Evolutionary conservation across 2,113 vertebrate species (phyloP), one percentile per base, ranked within the genome.

Genomic region (Hypocryptadius cinnamomeus): DNA sequence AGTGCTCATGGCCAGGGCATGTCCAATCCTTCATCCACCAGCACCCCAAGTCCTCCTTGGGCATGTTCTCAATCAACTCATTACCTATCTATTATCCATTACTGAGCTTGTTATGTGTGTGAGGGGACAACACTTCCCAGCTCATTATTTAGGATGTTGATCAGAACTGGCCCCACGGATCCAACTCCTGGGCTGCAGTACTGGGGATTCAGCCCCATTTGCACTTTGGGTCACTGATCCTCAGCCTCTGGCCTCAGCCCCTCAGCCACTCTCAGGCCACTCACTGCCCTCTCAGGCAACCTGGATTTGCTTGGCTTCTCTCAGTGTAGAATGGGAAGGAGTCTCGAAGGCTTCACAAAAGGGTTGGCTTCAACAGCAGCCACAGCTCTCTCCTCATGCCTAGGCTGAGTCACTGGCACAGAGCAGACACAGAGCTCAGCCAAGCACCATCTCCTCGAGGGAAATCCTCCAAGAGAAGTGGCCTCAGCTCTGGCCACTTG

Each of bases 181-280:
- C 15, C 0, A 0, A 8, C 30, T 19, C 24, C 15, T 42, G 54
- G 23, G 30, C 24, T n/a, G 23, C 53, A 48, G 14, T 10, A 48
- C 9, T 22, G 35, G 24, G 28, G 3, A 19, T 19, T 59, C 44
- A 19, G 7, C 35, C 50, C 23, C 35, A 19, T n/a, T 22, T 28
- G 7, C 14, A 48, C 15, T n/a, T 60, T 23, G 9, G 9, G 15
- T 9, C 23, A n/a, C 44, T n/a, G 18, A 17, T 14, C 42, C 42
- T 42, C 42, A 54, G 48, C 30, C 79, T 59, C 18, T 28, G 15
- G 35, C 2, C 9, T 8, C 44, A 59, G 30, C 15, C 21, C 4
- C 19, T 28, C 44, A 69, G 44, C 12, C 30, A 8, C 23, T 40
- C 9, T 8, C 35, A 35, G 54, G 20, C 4, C 78, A 28, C 28